Conservation (phyloP, 2,888 invertebrate genomes). For the Rhagonycha fulva region DNA sequence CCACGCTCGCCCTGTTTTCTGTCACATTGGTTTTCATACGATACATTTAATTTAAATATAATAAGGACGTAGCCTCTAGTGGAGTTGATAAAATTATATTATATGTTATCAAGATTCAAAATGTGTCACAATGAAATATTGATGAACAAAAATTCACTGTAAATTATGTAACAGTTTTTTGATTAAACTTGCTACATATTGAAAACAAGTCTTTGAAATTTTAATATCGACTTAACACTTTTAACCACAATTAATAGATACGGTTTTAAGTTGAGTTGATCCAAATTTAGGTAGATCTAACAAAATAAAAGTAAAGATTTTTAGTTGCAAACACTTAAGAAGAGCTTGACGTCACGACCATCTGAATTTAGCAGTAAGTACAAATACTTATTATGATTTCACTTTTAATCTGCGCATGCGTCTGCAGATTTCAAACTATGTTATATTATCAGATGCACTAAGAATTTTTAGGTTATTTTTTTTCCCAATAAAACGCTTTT, state of each 20-base stretch:
- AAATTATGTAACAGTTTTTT: slow-evolving; percentile 2
- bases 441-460: too few relatives aligned
- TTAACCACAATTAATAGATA: background rate
- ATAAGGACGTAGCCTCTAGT: slow-evolving; percentile 27
- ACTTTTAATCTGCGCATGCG: too few relatives aligned
- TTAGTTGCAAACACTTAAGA: too few relatives aligned
- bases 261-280: background rate
- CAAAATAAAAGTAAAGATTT: too few relatives aligned
- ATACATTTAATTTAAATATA: slow-evolving; percentile 46
- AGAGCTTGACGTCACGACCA: too few relatives aligned
- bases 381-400: too few relatives aligned
- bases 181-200: background rate
- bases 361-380: too few relatives aligned
- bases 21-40: slow-evolving; percentile 46
- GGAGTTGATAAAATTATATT: slow-evolving; percentile 13
- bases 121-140: slow-evolving; percentile 17
- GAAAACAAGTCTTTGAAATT: background rate
- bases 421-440: too few relatives aligned
- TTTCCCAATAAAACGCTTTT: too few relatives aligned
- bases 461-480: too few relatives aligned
- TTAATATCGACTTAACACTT: background rate
- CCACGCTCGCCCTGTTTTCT: slow-evolving; percentile 47
- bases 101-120: slow-evolving; percentile 12
- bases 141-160: slow-evolving; percentile 5
- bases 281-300: too few relatives aligned